Percentiles rank a stretch among this genome's conserved stretches.
Conservation (phyloP, 1,140 invertebrate genomes). For the Lasioglossum albipes region DNA sequence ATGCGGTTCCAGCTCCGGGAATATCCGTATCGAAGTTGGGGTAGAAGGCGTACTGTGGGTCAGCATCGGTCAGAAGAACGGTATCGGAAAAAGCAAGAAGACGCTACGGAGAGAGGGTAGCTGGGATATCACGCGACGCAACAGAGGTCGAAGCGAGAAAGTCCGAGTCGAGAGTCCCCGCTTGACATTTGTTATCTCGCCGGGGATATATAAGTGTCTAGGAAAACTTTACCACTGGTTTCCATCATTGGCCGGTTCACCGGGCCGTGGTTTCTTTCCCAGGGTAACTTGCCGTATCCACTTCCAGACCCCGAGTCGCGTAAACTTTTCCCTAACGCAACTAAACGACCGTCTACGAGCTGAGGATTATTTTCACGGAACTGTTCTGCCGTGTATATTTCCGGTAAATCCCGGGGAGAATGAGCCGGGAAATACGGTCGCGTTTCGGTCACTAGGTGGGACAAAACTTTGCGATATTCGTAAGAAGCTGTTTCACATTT, state of each 20-base stretch:
- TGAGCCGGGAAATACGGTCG: too few relatives aligned
- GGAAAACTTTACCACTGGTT: slow-evolving; percentile 50
- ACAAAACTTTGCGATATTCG: too few relatives aligned
- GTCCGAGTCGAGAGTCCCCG: neutral
- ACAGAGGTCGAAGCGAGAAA: neutral
- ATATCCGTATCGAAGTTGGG: slow-evolving; percentile 9
- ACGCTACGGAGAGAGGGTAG: slow-evolving; percentile 15
- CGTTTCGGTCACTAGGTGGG: too few relatives aligned
- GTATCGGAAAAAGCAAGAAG: neutral
- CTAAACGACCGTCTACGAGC: slow-evolving; percentile 27
- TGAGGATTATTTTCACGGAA: too few relatives aligned
- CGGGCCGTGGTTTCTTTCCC: slow-evolving; percentile 48
- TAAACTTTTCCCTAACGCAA: slow-evolving; percentile 57
- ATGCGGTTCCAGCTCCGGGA: neutral
- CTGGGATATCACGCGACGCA: slow-evolving; percentile 8
- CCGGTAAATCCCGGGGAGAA: too few relatives aligned
- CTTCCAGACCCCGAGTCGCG: slow-evolving; percentile 37
- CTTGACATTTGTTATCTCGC: slow-evolving; percentile 61
- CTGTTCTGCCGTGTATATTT: too few relatives aligned
- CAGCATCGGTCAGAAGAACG: slow-evolving; percentile 2
- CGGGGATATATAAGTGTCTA: slow-evolving; percentile 52
- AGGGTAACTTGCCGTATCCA: slow-evolving; percentile 52
- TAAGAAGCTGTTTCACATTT: too few relatives aligned
- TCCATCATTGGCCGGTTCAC: slow-evolving; percentile 41
- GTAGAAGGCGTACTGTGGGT: slow-evolving; percentile 1